Conservation (phyloP, 2,888 invertebrate genomes). For the Hydropsyche betteni region DNA sequence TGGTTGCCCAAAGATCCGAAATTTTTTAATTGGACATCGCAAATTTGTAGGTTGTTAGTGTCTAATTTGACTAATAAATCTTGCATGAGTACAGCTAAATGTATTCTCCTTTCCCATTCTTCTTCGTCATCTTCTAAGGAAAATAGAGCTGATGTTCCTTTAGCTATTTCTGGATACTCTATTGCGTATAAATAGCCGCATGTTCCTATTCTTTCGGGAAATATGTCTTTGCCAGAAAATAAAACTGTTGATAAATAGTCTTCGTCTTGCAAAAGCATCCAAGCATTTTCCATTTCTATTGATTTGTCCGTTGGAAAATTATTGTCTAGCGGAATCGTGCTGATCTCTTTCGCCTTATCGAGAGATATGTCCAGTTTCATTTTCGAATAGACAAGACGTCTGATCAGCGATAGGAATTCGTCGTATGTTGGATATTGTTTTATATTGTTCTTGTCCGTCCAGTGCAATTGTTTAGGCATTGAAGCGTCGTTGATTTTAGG, state of each 20-base stretch:
- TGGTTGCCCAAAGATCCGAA: slow-evolving; percentile 69
- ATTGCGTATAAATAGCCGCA: slow-evolving; percentile 75
- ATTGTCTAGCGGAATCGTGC: slow-evolving; percentile 57
- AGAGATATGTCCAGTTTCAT: slow-evolving; percentile 66
- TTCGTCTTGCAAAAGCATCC: slow-evolving; percentile 72
- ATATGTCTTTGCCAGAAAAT: slow-evolving; percentile 69
- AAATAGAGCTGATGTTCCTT: slow-evolving; percentile 64
- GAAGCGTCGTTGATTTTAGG: slow-evolving; percentile 58
- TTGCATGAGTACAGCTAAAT: slow-evolving; percentile 68
- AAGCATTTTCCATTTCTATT: slow-evolving; percentile 69
- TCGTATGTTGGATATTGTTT: slow-evolving; percentile 65
- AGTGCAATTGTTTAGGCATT: slow-evolving; percentile 61
- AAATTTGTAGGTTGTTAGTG: slow-evolving; percentile 69
- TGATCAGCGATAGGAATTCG: slow-evolving; percentile 65
- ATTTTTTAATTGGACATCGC: slow-evolving; percentile 74
- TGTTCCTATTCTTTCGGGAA: slow-evolving; percentile 72
- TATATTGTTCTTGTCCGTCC: slow-evolving; percentile 59
- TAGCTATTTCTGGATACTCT: slow-evolving; percentile 69
- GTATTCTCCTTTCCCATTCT: slow-evolving; percentile 68
- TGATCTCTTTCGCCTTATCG: slow-evolving; percentile 62
- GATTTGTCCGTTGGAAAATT: slow-evolving; percentile 56
- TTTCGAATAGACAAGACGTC: slow-evolving; percentile 63
- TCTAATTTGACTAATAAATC: slow-evolving; percentile 70
- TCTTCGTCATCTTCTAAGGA: slow-evolving; percentile 64
- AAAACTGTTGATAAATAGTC: slow-evolving; percentile 72